These are phyloP conservation scores for Heliconius ismenius DNA, from an alignment of 2,888 invertebrate species.

Conservation along the genomic window DNA sequence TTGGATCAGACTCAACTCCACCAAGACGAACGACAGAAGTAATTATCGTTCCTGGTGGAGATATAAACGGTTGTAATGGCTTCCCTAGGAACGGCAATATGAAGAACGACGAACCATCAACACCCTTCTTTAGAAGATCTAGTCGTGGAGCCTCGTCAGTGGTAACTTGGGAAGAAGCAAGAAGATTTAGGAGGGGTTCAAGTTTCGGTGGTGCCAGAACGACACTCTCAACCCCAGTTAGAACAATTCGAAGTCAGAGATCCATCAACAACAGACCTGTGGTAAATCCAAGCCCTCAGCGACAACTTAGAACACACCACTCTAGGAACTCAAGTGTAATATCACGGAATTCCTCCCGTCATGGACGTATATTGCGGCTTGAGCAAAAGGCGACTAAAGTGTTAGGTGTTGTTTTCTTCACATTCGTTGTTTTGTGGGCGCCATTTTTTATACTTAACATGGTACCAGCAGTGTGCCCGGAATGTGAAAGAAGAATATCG, in stretches of 20 bases:
- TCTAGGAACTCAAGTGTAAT: conserved; percentile 91
- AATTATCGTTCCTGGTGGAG: conserved; percentile 81
- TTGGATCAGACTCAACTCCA: conserved; percentile 85
- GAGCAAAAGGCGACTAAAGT: conserved; percentile 99
- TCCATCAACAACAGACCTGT: conserved; percentile 59
- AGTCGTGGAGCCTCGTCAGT: conserved; percentile 87
- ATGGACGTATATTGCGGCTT: conserved; percentile 91
- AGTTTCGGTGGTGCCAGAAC: conserved; percentile 87
- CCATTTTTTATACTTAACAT: conserved; percentile 96
- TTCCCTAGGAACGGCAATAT: conserved; percentile 64
- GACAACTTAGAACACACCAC: conserved; percentile 85
- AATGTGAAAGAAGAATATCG: conserved; percentile 88
- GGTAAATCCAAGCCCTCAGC: conserved; percentile 64
- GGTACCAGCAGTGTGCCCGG: conserved; percentile 90
- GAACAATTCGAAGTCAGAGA: conserved; percentile 67
- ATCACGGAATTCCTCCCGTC: conserved; percentile 90
- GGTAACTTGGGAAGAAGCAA: conserved; percentile 88
- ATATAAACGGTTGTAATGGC: conserved; percentile 71
- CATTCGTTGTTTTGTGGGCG: conserved; percentile 97
- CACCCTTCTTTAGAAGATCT: conserved; percentile 76
- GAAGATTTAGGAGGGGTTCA: conserved; percentile 84
- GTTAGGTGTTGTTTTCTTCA: conserved; percentile 95
- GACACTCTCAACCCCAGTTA: conserved; percentile 79
- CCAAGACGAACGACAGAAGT: conserved; percentile 75
- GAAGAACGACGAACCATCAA: conserved; percentile 69